Base-by-base conservation (phyloP, 2,888 invertebrate species). In the Copidosoma aretas region DNA sequence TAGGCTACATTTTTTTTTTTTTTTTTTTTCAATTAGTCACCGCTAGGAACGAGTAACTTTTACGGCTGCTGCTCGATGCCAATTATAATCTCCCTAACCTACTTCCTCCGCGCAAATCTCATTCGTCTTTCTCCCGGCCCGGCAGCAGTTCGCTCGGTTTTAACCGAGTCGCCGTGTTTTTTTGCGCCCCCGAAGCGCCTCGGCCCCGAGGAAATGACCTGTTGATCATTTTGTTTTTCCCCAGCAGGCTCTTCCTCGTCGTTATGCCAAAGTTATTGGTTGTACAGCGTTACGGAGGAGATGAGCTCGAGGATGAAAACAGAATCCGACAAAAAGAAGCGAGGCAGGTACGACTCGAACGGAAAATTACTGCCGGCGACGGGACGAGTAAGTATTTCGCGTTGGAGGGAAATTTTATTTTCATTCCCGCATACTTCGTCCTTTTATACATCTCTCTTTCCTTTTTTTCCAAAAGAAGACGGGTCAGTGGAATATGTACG, bases 1-100 rank as follows among this genome's bases (percentile, higher is more conserved):
- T 32, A 5, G 32, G 3, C 32, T 8, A 5, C 43, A 14, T 12
- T 46, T 17, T 46, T 12, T 46, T 8, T 54, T 17, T 46, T 46
- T 46, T 46, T 46, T 61, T 60, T 67, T 66, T 67, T 70, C 64
- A 67, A 67, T 70, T 67, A 67, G 46, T 21, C 63, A 57, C 21
- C 17, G 46, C 22, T 1, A 4, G 17, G 25, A 32, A 32, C 43
- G 14, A 46, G 41, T 14, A 41, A 17, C 43, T 15, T 17, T 17
- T 46, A 46, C 43, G 43, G 15, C 43, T 17, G 43, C 43, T 43
- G 52, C 39, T 63, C 68, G 25, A 66, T 66, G 63, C 56, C 66
- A 52, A 70, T 66, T 70, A 63, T 63, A 61, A 70, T 60, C 22
- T 53, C 22, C 53, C 1, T 59, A 62, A 62, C 59, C 62, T 52